Evolutionary conservation across 2,888 invertebrate genomes (phyloP), one percentile per base, ranked within the genome.

Genomic region (Trissolcus brochymenae): DNA sequence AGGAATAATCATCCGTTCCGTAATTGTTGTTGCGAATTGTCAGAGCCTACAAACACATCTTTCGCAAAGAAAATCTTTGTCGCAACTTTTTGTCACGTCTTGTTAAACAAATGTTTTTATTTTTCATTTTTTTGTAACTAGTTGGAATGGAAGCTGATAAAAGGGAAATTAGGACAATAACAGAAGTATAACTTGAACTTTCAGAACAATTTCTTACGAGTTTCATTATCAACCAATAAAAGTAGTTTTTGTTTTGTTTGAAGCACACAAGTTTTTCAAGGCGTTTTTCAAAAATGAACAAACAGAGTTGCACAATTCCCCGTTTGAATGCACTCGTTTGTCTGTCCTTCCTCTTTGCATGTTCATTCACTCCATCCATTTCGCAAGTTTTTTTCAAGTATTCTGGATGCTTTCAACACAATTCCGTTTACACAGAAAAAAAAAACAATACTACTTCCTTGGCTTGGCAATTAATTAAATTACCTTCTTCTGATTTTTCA

Each of bases 391-490:
- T 19, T 62, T 72, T 54, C 61, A 56, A 50, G 66, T 68, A 67
- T 75, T 64, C 75, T 59, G 64, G 75, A 68, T 59, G 75, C 68
- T 64, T 60, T 25, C 25, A 68, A 75, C 57, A 17, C 57, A 46
- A 51, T 54, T 59, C 35, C 43, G 68, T 59, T 64, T 68, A 75
- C 68, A 64, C 49, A 64, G 57, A 59, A 59, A 64, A 59, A 59
- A 64, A 75, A 68, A 59, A 64, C 59, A 46, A 68, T 64, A 64
- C 59, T 35, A 21, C 64, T 68, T 64, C 67, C 75, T 75, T 64
- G 46, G 68, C 54, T 14, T 6, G 46, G 64, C 55, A 64, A 68
- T 75, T 75, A 75, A 75, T 75, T 64, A 50, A 62, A 68, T 59
- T 64, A 64, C 49, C 50, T 41, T 41, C 49, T 57, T 75, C 64